Evolutionary conservation across 2,888 invertebrate species (phyloP).

Genomic region (Dryomyza anilis): DNA sequence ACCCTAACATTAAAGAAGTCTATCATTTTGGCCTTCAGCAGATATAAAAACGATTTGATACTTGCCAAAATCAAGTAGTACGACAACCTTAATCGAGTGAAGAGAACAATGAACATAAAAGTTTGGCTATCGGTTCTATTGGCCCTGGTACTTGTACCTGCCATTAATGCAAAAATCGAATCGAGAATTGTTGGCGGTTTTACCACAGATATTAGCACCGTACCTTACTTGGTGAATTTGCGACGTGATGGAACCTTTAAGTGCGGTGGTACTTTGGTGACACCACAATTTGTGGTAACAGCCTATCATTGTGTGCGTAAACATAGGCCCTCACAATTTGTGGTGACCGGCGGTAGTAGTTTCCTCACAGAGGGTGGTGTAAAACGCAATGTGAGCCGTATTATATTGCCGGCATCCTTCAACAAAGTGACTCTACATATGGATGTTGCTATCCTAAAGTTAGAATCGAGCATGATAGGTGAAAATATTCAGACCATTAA

Average conservation of each 20-base stretch:
- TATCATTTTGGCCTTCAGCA: no score
- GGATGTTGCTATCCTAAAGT: constrained; percentile 7
- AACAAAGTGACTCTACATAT: neutral
- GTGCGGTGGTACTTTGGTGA: constrained; percentile 49
- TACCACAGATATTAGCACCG: constrained; percentile 39
- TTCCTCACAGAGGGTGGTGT: neutral
- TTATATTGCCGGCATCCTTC: neutral
- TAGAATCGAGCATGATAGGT: neutral
- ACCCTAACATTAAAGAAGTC: no score
- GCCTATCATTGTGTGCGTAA: constrained; percentile 48
- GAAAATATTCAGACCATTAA: neutral
- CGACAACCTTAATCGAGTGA: no score
- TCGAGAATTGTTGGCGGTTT: constrained; percentile 41
- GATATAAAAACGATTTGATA: no score
- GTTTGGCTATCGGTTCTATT: no score
- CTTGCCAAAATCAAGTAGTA: no score
- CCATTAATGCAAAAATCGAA: neutral
- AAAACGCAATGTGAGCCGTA: neutral
- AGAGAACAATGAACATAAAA: no score
- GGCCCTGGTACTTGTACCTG: no score
- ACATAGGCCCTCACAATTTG: constrained; percentile 32
- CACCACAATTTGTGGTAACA: constrained; percentile 44
- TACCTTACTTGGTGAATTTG: constrained; percentile 49
- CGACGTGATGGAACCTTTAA: constrained; percentile 41
- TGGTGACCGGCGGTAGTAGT: neutral